Conservation (phyloP, 1,140 invertebrate genomes). For the Colletes latitarsis region DNA sequence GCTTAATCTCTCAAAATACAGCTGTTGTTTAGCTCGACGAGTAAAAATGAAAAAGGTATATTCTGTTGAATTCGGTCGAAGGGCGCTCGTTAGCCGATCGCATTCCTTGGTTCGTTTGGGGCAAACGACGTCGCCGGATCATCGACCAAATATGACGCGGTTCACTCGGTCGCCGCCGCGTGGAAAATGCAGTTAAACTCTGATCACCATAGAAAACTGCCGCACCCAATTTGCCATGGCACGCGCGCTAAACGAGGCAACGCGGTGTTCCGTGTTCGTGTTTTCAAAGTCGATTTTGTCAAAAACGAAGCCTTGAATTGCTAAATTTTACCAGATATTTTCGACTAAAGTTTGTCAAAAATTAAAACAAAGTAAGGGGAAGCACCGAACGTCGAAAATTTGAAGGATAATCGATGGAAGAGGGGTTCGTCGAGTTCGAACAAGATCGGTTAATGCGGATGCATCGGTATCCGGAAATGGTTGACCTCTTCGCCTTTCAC, state of each 20-base stretch:
- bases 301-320: too few relatives aligned
- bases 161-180: conserved; percentile 47
- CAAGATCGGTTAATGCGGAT: conserved; percentile 41
- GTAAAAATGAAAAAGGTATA: too few relatives aligned
- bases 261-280: conserved; percentile 29
- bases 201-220: conserved; percentile 59
- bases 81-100: conserved; percentile 18
- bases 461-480: conserved; percentile 44
- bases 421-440: too few relatives aligned
- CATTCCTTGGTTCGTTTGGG: conserved; percentile 23
- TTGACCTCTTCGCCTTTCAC: conserved; percentile 23
- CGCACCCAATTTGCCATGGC: conserved; percentile 46
- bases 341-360: too few relatives aligned
- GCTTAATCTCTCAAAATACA: too few relatives aligned
- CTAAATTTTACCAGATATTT: too few relatives aligned
- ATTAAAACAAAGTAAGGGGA: too few relatives aligned
- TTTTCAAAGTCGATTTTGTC: too few relatives aligned
- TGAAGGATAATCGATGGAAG: too few relatives aligned
- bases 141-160: conserved; percentile 46
- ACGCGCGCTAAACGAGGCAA: conserved; percentile 48
- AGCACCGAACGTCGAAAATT: too few relatives aligned
- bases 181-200: conserved; percentile 59
- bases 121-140: conserved; percentile 28
- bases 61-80: neutral
- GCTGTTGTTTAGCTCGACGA: too few relatives aligned